These are phyloP conservation scores for Montipora sp. DNA, from an alignment of 64 coral and sea anemone species.

Conservation along the genomic window DNA sequence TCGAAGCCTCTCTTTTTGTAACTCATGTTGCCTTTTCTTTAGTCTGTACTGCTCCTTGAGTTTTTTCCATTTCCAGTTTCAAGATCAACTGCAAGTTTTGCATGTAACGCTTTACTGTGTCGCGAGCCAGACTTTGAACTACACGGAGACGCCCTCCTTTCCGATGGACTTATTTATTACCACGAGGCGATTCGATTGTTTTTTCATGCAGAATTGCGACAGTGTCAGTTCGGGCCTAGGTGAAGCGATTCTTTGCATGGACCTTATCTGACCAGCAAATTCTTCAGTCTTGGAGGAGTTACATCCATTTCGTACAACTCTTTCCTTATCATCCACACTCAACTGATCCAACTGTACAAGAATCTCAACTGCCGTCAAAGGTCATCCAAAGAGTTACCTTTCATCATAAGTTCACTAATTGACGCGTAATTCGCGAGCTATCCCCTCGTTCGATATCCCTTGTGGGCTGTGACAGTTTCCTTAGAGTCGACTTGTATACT, in stretches of 20 bases:
- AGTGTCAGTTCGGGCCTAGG: neutral
- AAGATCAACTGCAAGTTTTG: neutral
- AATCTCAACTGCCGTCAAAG: neutral
- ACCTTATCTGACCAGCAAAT: neutral
- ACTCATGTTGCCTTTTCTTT: neutral
- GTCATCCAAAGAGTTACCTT: neutral
- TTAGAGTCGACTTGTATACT: too few relatives aligned
- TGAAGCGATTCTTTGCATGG: neutral
- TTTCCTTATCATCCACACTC: neutral
- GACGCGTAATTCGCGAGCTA: neutral
- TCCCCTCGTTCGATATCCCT: neutral
- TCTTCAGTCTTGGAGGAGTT: neutral
- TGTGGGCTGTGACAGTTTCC: too few relatives aligned
- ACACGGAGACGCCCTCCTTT: neutral
- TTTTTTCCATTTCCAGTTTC: slow-evolving; percentile 5
- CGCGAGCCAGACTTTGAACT: neutral
- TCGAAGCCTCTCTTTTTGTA: neutral
- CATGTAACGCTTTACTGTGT: neutral
- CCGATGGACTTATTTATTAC: neutral
- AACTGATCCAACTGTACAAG: neutral
- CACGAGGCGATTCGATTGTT: neutral
- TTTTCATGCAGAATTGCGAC: neutral
- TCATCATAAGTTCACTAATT: neutral
- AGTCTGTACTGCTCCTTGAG: slow-evolving; percentile 10
- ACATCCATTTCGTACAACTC: neutral